Conservation (phyloP, 2,888 invertebrate genomes). For the Papilio protenor region DNA sequence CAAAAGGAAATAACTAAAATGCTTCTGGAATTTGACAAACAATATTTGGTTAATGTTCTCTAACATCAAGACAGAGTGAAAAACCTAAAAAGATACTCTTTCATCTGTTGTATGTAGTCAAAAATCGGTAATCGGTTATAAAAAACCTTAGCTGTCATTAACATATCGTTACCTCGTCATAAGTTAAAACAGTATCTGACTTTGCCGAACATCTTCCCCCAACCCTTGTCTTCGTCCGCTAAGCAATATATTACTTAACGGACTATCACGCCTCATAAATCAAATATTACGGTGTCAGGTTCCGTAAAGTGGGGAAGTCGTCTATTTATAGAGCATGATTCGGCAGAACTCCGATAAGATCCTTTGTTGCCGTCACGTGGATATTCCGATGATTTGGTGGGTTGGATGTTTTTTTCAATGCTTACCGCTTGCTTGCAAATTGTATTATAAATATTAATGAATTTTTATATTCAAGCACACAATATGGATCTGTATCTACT, state of each 20-base stretch:
- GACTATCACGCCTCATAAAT: slow-evolving; percentile 70
- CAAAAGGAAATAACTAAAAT: neutral
- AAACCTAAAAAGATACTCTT: neutral
- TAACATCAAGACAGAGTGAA: neutral
- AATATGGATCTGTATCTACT: neutral
- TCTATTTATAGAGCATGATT: slow-evolving; percentile 72
- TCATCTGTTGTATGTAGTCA: neutral
- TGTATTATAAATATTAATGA: neutral
- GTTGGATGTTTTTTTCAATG: slow-evolving; percentile 23
- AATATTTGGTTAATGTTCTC: neutral
- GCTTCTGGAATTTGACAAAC: neutral
- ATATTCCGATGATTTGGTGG: slow-evolving; percentile 41
- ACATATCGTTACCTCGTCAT: slow-evolving; percentile 2
- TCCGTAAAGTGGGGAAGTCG: slow-evolving; percentile 62
- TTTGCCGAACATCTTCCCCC: slow-evolving; percentile 41
- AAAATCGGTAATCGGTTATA: neutral
- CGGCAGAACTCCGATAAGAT: slow-evolving; percentile 56
- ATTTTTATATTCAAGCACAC: neutral
- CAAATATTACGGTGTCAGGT: slow-evolving; percentile 64
- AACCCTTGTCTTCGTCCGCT: slow-evolving; percentile 50
- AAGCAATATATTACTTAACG: slow-evolving; percentile 62
- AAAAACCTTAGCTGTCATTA: neutral
- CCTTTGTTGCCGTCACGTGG: slow-evolving; percentile 55
- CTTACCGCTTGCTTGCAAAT: slow-evolving; percentile 20
- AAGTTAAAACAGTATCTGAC: slow-evolving; percentile 5